phyloP scores from a whole-genome alignment of 2,888 invertebrate genomes.

The Serripes groenlandicus region DNA sequence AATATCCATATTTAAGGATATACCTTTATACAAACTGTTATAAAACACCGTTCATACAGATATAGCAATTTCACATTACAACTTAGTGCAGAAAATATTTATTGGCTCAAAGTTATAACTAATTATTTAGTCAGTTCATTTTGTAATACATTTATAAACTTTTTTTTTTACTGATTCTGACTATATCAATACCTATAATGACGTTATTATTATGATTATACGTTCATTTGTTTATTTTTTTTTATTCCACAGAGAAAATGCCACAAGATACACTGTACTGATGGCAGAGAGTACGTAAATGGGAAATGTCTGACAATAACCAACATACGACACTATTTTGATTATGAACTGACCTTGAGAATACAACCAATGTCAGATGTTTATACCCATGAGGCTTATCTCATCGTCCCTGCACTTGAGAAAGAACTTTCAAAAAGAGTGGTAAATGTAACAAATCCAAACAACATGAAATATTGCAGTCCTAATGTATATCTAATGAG shows the following conservation, averaged over 20 bases:
- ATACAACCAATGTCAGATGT: background rate
- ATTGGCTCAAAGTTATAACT: too few relatives aligned
- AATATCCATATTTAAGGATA: too few relatives aligned
- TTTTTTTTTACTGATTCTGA: too few relatives aligned
- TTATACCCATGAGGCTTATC: background rate
- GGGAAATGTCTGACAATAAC: background rate
- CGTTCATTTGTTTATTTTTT: too few relatives aligned
- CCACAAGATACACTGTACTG: background rate
- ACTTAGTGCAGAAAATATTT: too few relatives aligned
- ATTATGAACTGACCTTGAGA: background rate
- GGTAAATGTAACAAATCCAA: background rate
- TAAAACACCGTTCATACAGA: too few relatives aligned
- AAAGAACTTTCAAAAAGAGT: background rate
- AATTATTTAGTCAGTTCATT: too few relatives aligned
- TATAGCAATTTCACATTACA: too few relatives aligned
- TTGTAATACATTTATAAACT: too few relatives aligned
- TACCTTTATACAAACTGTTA: too few relatives aligned
- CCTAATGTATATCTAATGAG: background rate
- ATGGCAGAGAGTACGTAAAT: background rate
- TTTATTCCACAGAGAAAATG: conserved; percentile 12
- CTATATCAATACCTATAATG: too few relatives aligned
- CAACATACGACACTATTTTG: background rate
- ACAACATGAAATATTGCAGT: background rate
- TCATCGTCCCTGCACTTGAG: background rate
- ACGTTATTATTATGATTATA: too few relatives aligned